Base-by-base conservation (phyloP, 2,113 vertebrate species). In the Chlamydotis undulata region DNA sequence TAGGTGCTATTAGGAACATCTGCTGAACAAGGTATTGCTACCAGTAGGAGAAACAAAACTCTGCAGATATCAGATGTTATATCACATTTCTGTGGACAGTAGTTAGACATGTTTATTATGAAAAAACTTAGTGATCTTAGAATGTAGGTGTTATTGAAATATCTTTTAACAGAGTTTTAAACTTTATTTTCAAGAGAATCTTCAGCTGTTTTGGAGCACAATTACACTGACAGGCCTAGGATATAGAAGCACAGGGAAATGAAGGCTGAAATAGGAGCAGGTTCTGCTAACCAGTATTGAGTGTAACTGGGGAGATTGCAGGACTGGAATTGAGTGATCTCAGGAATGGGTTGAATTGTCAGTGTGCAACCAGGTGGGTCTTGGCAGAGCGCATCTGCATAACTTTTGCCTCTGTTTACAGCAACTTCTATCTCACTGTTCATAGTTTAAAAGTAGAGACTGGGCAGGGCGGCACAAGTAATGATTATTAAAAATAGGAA, bases 241-340 rank as follows among this genome's bases (percentile, higher is more conserved):
- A 60, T 37, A 8, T 3, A 29, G 50, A 73, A 50, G 15, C 53
- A 25, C 3, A 52, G 53, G 49, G 43, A 71, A 57, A 35, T 33
- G 21, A 93, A 91, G 56, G 37, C 63, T 90, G 68, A 61, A 95
- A 25, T 8, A 63, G 55, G 28, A 95, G 26, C 47, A 52, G 39
- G 49, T 88, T 91, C 47, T 74, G 55, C 49, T 90, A 52, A 47
- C 75, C 21, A 4, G 18, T 61, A 37, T 49, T 47, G 82, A 93
- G 60, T 31, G 24, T 87, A 57, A 39, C n/a, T 64, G 75, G 55
- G 68, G 90, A 60, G 70, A 21, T 73, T 10, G 37, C 14, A 2
- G 57, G 87, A 23, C 14, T 22, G 71, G 71, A 80, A 52, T 14
- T 41, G 41, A 41, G 14, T 14, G 41, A 41, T 41, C 41, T 41